phyloP scores from a whole-genome alignment of 2,797 vertebrate species.

The Peromyscus aztecus region DNA sequence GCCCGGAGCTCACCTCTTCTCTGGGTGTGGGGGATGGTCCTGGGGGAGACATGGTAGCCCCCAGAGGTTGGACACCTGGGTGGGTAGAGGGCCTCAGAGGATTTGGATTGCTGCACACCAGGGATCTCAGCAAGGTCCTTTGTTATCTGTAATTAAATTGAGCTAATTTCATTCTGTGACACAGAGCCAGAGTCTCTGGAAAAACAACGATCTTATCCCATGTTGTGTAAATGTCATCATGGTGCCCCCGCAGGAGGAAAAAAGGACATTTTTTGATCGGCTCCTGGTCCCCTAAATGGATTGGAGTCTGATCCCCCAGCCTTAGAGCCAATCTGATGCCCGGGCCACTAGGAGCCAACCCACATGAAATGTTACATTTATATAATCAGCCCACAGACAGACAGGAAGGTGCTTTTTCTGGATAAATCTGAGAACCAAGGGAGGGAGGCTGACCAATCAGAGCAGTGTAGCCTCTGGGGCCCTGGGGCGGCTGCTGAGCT shows the following conservation, averaged over 20 bases:
- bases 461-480: not conserved
- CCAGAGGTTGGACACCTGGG: not conserved
- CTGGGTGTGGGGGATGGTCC: not conserved
- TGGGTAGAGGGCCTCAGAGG: not conserved
- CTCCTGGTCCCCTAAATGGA: constrained; percentile 67
- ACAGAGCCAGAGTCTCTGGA: constrained; percentile 65
- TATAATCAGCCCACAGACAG: constrained; percentile 51
- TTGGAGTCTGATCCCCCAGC: constrained; percentile 57
- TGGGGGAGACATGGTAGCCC: not conserved
- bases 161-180: constrained; percentile 80
- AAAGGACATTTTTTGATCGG: constrained; percentile 80
- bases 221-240: constrained; percentile 75
- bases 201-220: constrained; percentile 74
- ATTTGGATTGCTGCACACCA: not conserved
- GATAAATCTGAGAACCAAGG: constrained; percentile 50
- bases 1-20: not conserved
- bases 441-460: constrained; percentile 37
- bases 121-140: constrained; percentile 56
- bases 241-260: constrained; percentile 63
- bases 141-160: constrained; percentile 78
- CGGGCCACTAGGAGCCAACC: constrained; percentile 64
- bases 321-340: constrained; percentile 58
- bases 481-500: not conserved
- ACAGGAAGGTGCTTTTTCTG: constrained; percentile 62
- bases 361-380: constrained; percentile 68